Evolutionary conservation across 2,888 invertebrate species (phyloP), one percentile per base, ranked within the genome.

Genomic region (Myopa testacea): DNA sequence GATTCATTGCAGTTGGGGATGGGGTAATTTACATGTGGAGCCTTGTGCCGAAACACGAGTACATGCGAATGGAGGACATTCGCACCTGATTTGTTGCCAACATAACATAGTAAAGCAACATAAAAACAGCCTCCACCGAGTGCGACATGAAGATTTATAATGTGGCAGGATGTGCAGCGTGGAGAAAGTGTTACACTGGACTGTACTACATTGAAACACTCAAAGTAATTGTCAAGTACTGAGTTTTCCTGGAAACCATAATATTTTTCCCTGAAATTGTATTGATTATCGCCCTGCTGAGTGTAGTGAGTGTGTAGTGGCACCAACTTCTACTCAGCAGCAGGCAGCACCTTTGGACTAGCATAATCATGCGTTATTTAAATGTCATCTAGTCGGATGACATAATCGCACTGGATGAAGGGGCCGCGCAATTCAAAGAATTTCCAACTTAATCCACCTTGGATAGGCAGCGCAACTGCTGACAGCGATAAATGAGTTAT

Each of bases 391-490:
- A 10, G 8, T 70, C 10, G 10, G 34, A 55, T 70, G 70, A 70
- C 70, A 34, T 70, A 70, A 52, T 52, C 70, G 26, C 38, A 16
- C 37, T 26, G 50, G 38, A 40, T 72, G 71, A 12, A 45, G n/a
- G 45, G 40, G 73, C 60, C 37, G 38, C 62, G 40, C 4, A 40
- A 58, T n/a, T 34, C 19, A 40, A 60, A n/a, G 2, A 45, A 62
- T 50, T 26, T n/a, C 5, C 50, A 75, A 72, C 60, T 12, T 62
- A 75, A 69, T 60, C 75, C 45, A 50, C 40, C 45, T 26, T 16
- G 75, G 8, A 72, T 67, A 68, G 76, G 69, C 75, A 26, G 26
- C 78, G 70, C 70, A 34, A 34, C 16, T 10, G 73, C 45, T 37
- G 14, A 55, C 45, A 14, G 68, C 68, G 63, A 50, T 58, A 67